Conservation (phyloP, 1,140 invertebrate genomes). For the Drosophila takahashii region DNA sequence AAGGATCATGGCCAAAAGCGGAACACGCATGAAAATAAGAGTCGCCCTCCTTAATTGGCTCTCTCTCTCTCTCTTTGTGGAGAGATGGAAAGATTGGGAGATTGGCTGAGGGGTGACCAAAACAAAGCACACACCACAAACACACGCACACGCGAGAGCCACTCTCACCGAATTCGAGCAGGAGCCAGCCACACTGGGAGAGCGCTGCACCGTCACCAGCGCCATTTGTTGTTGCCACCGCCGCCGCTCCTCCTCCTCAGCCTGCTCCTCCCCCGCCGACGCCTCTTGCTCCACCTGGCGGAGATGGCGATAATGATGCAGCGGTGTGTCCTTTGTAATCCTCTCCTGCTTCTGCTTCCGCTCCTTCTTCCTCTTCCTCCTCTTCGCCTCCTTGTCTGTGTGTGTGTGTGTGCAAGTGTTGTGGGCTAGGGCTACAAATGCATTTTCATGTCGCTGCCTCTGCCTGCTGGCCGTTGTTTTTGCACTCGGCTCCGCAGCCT, state of each 20-base stretch:
- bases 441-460: slow-evolving; percentile 73
- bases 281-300: slow-evolving; percentile 28
- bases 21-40: slow-evolving; percentile 69
- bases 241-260: slow-evolving; percentile 15
- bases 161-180: slow-evolving; percentile 86
- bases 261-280: slow-evolving; percentile 28
- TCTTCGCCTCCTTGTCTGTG: slow-evolving; percentile 5
- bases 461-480: slow-evolving; percentile 71
- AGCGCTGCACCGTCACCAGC: slow-evolving; percentile 89
- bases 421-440: slow-evolving; percentile 64
- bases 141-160: slow-evolving; percentile 20
- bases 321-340: slow-evolving; percentile 46
- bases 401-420: slow-evolving; percentile 49
- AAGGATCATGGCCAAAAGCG: slow-evolving; percentile 65
- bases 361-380: not conserved
- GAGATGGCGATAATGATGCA: slow-evolving; percentile 33
- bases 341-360: slow-evolving; percentile 42
- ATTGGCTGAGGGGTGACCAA: slow-evolving; percentile 41
- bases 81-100: no score
- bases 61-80: slow-evolving; percentile 1
- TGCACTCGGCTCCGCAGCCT: slow-evolving; percentile 68
- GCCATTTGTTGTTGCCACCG: slow-evolving; percentile 86
- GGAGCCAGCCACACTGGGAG: slow-evolving; percentile 88
- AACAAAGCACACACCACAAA: slow-evolving; percentile 64
- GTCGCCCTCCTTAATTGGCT: slow-evolving; percentile 27